Evolutionary conservation across 2,888 invertebrate species (phyloP), one percentile per base, ranked within the genome.

Genomic region (Noctua janthe): DNA sequence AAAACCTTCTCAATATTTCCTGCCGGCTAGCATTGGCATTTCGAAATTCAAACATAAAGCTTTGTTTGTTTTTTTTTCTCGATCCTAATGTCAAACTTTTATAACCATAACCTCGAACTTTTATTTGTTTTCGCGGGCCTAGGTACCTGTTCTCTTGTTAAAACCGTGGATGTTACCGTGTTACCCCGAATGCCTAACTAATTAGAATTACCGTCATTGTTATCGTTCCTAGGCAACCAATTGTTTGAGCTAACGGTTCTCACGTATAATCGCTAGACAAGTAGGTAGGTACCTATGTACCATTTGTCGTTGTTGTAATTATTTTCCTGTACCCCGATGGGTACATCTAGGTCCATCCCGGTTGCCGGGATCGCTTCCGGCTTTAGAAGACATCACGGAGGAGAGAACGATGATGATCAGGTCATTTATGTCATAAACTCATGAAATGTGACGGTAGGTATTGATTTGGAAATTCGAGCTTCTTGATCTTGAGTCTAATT

Each of bases 201-300:
- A 69, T 47, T 69, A 47, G n/a, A 69, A 69, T 47, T 64, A 71
- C 74, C 67, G 78, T 78, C 74, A 78, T 66, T 86, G 66, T 81
- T 86, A 76, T 76, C 76, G 76, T 86, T 86, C 47, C 74, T 86
- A 76, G 20, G 81, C 81, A 87, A 81, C 84, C 81, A 82, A 87
- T 89, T 84, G 87, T 87, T 88, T 79, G 15, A 81, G 47, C n/a
- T 69, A 78, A 73, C 74, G 59, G 83, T 87, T 87, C 84, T 80
- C 85, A 88, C 80, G 75, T 83, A 66, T 76, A 76, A 82, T 83
- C 72, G 72, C 74, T 78, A 79, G 56, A 72, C 62, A 43, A 15
- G 23, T 54, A 67, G 2, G 2, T 29, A n/a, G n/a, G n/a, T 51
- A 69, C 10, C 3, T 64, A 35, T 17, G 0, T 51, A 66, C 10